Evolutionary conservation across 2,797 vertebrate species (phyloP), one percentile per base, ranked within the genome.

Genomic region (Aphelocoma californica): DNA sequence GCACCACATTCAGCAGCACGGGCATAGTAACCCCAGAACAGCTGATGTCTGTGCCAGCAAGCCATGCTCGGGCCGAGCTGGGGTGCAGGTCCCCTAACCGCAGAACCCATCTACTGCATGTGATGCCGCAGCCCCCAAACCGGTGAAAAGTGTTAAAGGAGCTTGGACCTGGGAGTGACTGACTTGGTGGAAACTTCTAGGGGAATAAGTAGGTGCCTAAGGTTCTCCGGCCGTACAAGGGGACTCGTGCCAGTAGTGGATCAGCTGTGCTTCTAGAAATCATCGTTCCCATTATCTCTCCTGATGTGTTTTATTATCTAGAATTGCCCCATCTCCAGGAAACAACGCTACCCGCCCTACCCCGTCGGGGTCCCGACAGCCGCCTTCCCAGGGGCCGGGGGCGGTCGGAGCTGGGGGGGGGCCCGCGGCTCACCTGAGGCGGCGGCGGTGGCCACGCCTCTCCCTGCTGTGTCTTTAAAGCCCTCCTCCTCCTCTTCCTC

Each of bases 401-500:
- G 12, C 6, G 4, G 53, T 7, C 14, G 15, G 31, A 7, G 29
- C 21, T 6, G 34, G 54, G 11, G 10, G 10, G 14, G 14, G 16
- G 2, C 1, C 23, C 19, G 29, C 15, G 10, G 17, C 64, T 86
- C 77, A 96, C 95, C 95, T 95, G 82, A 40, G 66, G 70, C 65
- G 18, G 54, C 4, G 24, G 79, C 57, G 20, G 32, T 66, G 23
- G 71, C 44, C 75, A 84, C 92, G 81, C 91, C 90, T 67, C 88
- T 79, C 85, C 48, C 60, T 19, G 79, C 65, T 79, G 84, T 77
- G 42, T 14, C 97, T 98, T 98, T 98, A 98, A 98, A 95, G 38
- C 93, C 85, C 89, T 93, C 91, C 88, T 69, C 75, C 17, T 53
- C 56, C n/a, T 75, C 56, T 34, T 34, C 14, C 44, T 61, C n/a